These are phyloP conservation scores for Carcharodon carcharias DNA, from an alignment of 2,797 vertebrate genomes.

Conservation along the genomic window DNA sequence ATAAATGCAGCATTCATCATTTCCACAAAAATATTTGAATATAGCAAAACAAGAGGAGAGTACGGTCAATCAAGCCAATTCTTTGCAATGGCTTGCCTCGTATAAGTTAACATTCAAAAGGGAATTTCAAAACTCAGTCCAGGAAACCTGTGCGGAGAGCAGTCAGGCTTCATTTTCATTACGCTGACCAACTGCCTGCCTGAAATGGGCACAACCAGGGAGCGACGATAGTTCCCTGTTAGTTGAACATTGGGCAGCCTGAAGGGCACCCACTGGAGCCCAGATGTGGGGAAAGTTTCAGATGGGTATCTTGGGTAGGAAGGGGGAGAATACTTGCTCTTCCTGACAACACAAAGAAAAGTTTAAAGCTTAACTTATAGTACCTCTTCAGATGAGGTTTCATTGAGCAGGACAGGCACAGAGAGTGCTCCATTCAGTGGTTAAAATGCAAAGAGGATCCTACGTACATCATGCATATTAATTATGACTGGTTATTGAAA, in stretches of 20 bases:
- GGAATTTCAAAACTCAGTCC: not conserved
- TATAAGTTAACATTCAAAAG: not conserved
- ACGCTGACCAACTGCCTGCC: not conserved
- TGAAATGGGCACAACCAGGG: not conserved
- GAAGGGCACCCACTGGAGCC: not conserved
- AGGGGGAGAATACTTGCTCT: not conserved
- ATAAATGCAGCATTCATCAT: not conserved
- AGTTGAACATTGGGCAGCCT: not conserved
- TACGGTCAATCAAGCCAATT: not conserved
- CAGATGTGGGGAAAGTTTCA: not conserved
- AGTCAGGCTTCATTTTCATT: not conserved
- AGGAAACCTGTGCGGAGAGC: no score
- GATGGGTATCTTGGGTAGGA: not conserved
- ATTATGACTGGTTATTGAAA: not conserved
- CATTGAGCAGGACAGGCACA: not conserved
- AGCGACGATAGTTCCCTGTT: not conserved
- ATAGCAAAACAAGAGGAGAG: not conserved
- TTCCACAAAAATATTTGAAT: not conserved
- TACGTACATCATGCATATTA: not conserved
- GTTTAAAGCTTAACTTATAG: not conserved
- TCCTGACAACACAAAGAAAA: not conserved
- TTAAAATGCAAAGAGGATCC: not conserved
- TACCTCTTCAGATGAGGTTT: not conserved
- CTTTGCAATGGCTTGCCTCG: not conserved
- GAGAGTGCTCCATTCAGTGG: not conserved